Evolutionary conservation across 53 echinoderm and acorn worm species (phyloP), one percentile per base, ranked within the genome.

Genomic region (Temnopleurus reevesii): DNA sequence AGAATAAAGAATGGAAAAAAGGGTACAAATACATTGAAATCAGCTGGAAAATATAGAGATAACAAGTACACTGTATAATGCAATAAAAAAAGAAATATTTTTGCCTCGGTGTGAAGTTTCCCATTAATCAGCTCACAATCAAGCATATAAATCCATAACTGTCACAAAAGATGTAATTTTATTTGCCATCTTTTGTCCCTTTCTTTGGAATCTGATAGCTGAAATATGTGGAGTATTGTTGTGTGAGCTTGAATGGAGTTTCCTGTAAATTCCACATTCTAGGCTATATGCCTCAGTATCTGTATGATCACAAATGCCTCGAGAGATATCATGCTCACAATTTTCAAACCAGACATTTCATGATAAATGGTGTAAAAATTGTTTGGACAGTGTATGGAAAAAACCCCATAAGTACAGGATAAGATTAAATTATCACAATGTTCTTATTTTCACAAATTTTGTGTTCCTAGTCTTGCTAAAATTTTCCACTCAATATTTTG

Each of bases 141-240:
- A 41, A 41, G 38, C 41, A 8, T 6, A 71, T 8, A 71, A 71
- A 71, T 71, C 71, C 41, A 13, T 25, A 63, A 12, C 13, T 63
- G 71, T 71, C 71, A 71, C 41, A 71, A 71, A 71, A 71, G 41
- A 41, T 71, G 38, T 71, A 71, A 36, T 71, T 8, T 41, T 71
- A 41, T 71, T 71, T 71, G 43, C 71, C 8, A 8, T 7, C 71
- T 71, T 63, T 71, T 71, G 21, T 71, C 41, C 71, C 12, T 12
- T 71, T 8, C 41, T 5, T 8, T 10, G 23, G 71, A 71, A 71
- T 7, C 21, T n/a, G n/a, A 36, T 8, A 2, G 71, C 41, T 71
- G 8, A 43, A 41, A 41, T 38, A 71, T 71, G 6, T 43, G 38
- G 41, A 71, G 4, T 2, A 43, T 71, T 71, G 36, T 38, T 6